Evolutionary conservation across 2,888 invertebrate genomes (phyloP).

Genomic region (Ceraclea dissimilis): DNA sequence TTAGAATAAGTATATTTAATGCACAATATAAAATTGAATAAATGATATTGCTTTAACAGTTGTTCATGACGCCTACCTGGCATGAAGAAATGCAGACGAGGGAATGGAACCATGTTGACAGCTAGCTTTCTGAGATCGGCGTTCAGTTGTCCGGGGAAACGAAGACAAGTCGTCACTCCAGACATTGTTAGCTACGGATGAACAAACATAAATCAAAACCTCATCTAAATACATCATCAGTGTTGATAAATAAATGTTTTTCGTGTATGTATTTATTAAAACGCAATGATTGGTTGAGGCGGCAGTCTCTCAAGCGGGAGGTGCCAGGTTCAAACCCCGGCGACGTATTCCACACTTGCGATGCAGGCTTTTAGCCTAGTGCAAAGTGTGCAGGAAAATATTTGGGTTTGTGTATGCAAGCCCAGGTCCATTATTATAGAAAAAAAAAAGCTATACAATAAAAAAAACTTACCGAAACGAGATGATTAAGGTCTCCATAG

Average conservation of each 20-base stretch:
- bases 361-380: no score
- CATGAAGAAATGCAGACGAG: constrained; percentile 85
- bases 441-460: no score
- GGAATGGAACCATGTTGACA: constrained; percentile 92
- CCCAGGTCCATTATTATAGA: no score
- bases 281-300: no score
- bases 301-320: no score
- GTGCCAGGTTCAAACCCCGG: no score
- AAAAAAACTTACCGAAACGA: constrained; percentile 61
- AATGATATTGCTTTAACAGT: background rate
- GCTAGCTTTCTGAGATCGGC: constrained; percentile 81
- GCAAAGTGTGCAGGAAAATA: no score
- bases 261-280: no score
- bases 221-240: background rate
- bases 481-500: constrained; percentile 85
- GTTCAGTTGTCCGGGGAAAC: constrained; percentile 88
- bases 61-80: constrained; percentile 36
- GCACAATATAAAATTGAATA: background rate
- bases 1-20: background rate
- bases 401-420: no score
- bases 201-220: background rate
- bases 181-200: constrained; percentile 55
- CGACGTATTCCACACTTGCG: no score
- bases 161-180: constrained; percentile 73
- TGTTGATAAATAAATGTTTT: background rate